Percentiles rank a stretch among this genome's conserved stretches.
These are phyloP conservation scores for Neostethus bicornis DNA, from an alignment of 2,797 vertebrate species.

Conservation along the genomic window DNA sequence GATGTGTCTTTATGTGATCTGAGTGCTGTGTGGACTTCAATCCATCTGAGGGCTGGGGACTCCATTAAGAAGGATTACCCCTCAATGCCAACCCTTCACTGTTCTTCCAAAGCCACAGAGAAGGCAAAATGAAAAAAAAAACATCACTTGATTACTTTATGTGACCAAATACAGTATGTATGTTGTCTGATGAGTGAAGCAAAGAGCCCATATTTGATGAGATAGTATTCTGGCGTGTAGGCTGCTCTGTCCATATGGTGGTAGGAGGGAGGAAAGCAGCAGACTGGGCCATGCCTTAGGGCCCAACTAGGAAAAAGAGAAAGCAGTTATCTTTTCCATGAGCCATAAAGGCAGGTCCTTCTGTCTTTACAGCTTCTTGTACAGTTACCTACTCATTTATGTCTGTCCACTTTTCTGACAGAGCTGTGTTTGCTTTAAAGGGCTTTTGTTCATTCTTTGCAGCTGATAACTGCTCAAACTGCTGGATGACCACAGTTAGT, in stretches of 20 bases:
- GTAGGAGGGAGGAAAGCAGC: slow-evolving; percentile 62
- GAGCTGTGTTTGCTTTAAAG: slow-evolving; percentile 7
- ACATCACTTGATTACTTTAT: slow-evolving; percentile 33
- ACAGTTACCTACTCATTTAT: slow-evolving; percentile 36
- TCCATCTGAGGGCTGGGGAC: slow-evolving; percentile 59
- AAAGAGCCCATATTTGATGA: slow-evolving; percentile 46
- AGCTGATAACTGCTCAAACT: slow-evolving; percentile 2
- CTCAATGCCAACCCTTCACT: slow-evolving; percentile 48
- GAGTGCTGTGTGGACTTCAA: slow-evolving; percentile 39
- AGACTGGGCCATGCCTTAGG: slow-evolving; percentile 72
- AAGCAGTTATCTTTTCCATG: slow-evolving; percentile 51
- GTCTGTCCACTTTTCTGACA: slow-evolving; percentile 24
- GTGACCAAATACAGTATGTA: slow-evolving; percentile 35
- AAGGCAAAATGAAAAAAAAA: slow-evolving; percentile 12
- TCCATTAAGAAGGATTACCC: slow-evolving; percentile 66
- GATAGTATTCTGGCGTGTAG: slow-evolving; percentile 49
- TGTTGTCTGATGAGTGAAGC: slow-evolving; percentile 32
- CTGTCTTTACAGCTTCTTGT: slow-evolving; percentile 53
- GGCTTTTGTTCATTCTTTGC: not conserved
- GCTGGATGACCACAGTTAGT: not conserved
- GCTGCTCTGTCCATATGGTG: slow-evolving; percentile 73
- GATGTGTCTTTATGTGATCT: slow-evolving; percentile 59
- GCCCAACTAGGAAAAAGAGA: slow-evolving; percentile 56
- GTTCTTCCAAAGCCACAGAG: slow-evolving; percentile 43
- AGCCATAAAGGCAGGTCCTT: slow-evolving; percentile 62